A percentile compares a stretch with the other conserved stretches of the same genome.
These are phyloP conservation scores for Volucella zonaria DNA, from an alignment of 2,888 invertebrate genomes.

Conservation along the genomic window DNA sequence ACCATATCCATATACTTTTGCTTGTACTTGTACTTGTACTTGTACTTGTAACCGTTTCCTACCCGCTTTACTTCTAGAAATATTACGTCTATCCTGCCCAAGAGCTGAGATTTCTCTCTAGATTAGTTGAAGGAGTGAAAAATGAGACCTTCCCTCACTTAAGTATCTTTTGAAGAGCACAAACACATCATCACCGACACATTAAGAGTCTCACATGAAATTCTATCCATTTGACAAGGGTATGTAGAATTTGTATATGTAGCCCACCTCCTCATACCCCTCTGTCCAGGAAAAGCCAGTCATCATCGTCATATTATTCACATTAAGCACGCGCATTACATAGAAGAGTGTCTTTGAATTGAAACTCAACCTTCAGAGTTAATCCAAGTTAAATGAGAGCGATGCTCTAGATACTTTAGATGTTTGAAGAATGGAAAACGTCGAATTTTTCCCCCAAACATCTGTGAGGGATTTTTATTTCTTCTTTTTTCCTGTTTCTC, in stretches of 20 bases:
- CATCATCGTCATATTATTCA: slow-evolving; percentile 58
- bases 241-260: neutral
- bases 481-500: neutral
- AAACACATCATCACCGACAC: slow-evolving; percentile 32
- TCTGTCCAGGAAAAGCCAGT: slow-evolving; percentile 8
- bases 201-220: neutral
- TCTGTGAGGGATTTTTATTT: slow-evolving; percentile 28
- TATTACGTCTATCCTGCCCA: slow-evolving; percentile 23
- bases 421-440: slow-evolving; percentile 43
- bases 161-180: slow-evolving; percentile 64
- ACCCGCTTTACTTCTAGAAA: too few species aligned
- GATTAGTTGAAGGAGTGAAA: slow-evolving; percentile 63
- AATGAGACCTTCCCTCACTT: slow-evolving; percentile 72
- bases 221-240: neutral
- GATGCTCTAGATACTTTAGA: slow-evolving; percentile 18
- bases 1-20: neutral
- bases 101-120: slow-evolving; percentile 40
- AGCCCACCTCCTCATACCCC: neutral
- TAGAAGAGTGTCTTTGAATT: slow-evolving; percentile 64
- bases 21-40: too few species aligned
- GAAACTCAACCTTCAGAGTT: slow-evolving; percentile 65
- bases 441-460: too few species aligned
- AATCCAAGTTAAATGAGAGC: slow-evolving; percentile 59
- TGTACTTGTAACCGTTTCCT: too few species aligned
- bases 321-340: slow-evolving; percentile 62